Evolutionary conservation across 2,113 vertebrate species (phyloP), one percentile per base, ranked within the genome.

Genomic region (Phylloscopus whistleri): DNA sequence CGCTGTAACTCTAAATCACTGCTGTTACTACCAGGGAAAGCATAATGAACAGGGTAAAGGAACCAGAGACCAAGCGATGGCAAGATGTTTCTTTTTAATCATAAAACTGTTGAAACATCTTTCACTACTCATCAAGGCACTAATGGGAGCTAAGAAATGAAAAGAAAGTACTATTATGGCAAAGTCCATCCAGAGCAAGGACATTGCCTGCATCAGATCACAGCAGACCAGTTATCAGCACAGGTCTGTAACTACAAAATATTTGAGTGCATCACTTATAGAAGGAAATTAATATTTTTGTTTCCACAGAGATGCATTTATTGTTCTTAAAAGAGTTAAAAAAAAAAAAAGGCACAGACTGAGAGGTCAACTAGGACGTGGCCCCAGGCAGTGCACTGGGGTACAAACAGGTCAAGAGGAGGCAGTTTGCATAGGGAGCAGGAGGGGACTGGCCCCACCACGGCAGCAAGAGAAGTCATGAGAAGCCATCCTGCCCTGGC

Each of bases 81-180:
- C 24, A 90, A 94, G 84, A 94, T 15, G 7, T 35, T 83, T 89
- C 43, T 94, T 96, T 90, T 90, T 83, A 87, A 94, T 81, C 39
- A 76, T 49, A 35, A 63, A 80, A 52, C 44, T 39, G 49, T 75
- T 81, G 83, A 96, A 93, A 95, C n/a, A 44, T 75, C 66, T 87
- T 94, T n/a, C 35, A 22, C 35, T 51, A 72, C 59, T 52, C 87
- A 66, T 76, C 22, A 44, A 59, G 43, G 56, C 19, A 43, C 43
- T 95, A 79, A 94, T n/a, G 52, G 77, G 72, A 84, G 63, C 31
- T 35, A 67, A 90, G 51, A 75, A 85, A 89, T 10, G 11, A 78
- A 60, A 77, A 87, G 15, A 37, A 85, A 90, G 46, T 22, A 74
- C 35, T 43, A 11, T 70, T 77, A 87, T 3, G 3, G 56, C 64